Base-by-base conservation (phyloP, 2,113 vertebrate species). In the Aspidoscelis tigris region DNA sequence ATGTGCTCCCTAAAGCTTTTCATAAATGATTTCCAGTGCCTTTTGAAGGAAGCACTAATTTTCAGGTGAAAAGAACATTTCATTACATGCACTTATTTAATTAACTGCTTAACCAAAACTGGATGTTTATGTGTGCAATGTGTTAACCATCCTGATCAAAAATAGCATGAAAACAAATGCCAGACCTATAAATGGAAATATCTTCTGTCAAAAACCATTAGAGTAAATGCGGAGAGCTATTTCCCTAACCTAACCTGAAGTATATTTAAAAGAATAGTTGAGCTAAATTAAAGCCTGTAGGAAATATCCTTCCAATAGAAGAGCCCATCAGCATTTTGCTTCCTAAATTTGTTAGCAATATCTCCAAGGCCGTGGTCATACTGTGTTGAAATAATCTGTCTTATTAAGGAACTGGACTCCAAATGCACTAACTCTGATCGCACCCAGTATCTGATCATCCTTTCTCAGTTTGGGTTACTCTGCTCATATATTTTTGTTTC, bases 91-190 rank as follows among this genome's bases (percentile, higher is more conserved):
- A 18, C 39, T 78, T 73, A 82, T 14, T 55, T 82, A 74, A n/a
- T 74, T 82, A 74, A 64, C 39, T 61, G 12, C 61, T 72, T 81
- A 18, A 41, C 12, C 24, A 61, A 69, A 69, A n/a, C 8, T 20
- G 69, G 65, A 58, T 84, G 26, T 74, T 16, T 74, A 24, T 12
- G 72, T 39, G 33, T 71, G 43, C 16, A 47, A 8, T 66, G 18
- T 76, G 18, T 47, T 84, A 73, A 73, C 22, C 61, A 72, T 64
- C 76, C n/a, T 78, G 68, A 47, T 72, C 43, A 78, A 79, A 84
- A 84, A 73, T 65, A 64, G 68, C 33, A 73, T 50, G 20, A 65
- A 73, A 73, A 73, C 43, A 79, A 65, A 79, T 79, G 26, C 11
- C 44, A 66, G 39, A 7, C 33, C 26, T 79, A 50, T 73, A 84